A percentile compares a stretch with the other conserved stretches of the same genome.
Conservation (phyloP, 2,113 vertebrate species). For the Epinephelus fuscoguttatus region DNA sequence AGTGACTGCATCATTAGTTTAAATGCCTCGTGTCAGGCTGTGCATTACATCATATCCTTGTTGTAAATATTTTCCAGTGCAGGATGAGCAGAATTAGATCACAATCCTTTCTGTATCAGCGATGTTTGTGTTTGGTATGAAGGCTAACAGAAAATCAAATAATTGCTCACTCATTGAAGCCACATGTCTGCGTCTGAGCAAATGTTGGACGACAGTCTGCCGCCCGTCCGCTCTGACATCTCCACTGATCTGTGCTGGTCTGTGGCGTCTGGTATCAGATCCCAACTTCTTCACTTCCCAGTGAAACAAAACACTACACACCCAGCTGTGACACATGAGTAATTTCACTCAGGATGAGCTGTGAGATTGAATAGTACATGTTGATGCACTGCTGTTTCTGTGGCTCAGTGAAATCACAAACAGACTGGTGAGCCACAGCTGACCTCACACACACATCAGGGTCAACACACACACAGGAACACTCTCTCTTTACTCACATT, state of each 20-base stretch:
- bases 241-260: neutral
- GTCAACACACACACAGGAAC: constrained; percentile 10
- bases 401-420: neutral
- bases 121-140: neutral
- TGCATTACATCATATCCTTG: neutral
- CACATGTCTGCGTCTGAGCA: neutral
- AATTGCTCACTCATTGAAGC: neutral
- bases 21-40: neutral
- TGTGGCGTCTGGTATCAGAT: neutral
- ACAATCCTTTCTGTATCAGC: neutral
- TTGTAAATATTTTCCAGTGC: neutral
- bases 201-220: neutral
- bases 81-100: neutral
- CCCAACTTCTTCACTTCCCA: neutral
- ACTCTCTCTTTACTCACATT: neutral
- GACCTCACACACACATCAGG: neutral
- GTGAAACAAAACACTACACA: constrained; percentile 9
- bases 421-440: constrained; percentile 3
- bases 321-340: constrained; percentile 8
- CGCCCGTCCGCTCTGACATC: neutral
- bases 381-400: constrained; percentile 2
- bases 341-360: neutral
- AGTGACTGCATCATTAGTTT: neutral
- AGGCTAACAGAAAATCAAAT: neutral
- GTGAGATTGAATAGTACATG: neutral